Conservation (phyloP, 2,113 vertebrate genomes). For the Chrysemys picta region DNA sequence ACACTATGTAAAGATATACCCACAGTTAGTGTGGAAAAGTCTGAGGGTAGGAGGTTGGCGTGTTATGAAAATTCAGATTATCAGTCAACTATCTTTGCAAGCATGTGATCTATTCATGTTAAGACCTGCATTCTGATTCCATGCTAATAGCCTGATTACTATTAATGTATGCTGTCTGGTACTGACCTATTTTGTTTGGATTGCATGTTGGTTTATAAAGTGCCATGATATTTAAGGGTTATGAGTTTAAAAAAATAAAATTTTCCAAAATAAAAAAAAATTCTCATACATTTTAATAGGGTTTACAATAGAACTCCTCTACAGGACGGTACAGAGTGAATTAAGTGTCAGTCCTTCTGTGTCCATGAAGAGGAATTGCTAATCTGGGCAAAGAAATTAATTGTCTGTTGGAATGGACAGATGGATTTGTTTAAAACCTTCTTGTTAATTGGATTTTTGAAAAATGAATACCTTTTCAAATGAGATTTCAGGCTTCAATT, state of each 20-base stretch:
- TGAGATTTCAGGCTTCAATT: conserved; percentile 26
- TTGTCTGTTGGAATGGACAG: conserved; percentile 57
- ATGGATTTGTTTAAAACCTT: conserved; percentile 65
- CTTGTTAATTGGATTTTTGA: conserved; percentile 66
- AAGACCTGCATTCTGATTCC: conserved; percentile 46
- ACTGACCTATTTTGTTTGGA: conserved; percentile 60
- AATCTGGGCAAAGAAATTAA: conserved; percentile 62
- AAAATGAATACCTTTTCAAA: conserved; percentile 55
- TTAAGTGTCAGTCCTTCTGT: conserved; percentile 51
- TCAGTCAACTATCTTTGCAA: conserved; percentile 29
- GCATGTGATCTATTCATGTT: not conserved
- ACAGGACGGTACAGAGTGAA: conserved; percentile 56
- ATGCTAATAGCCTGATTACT: conserved; percentile 46
- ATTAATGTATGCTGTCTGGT: conserved; percentile 48
- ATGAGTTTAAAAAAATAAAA: conserved; percentile 53
- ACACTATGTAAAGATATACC: not conserved
- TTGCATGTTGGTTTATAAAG: conserved; percentile 54
- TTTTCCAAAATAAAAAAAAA: conserved; percentile 34
- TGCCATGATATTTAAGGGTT: conserved; percentile 20
- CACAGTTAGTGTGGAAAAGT: not conserved
- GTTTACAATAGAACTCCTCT: conserved; percentile 52
- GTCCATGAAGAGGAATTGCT: conserved; percentile 43
- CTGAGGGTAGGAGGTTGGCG: not conserved
- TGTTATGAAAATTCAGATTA: conserved; percentile 32
- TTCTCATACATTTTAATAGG: conserved; percentile 55